These are phyloP conservation scores for Falco naumanni DNA, from an alignment of 2,797 vertebrate species.

Conservation along the genomic window DNA sequence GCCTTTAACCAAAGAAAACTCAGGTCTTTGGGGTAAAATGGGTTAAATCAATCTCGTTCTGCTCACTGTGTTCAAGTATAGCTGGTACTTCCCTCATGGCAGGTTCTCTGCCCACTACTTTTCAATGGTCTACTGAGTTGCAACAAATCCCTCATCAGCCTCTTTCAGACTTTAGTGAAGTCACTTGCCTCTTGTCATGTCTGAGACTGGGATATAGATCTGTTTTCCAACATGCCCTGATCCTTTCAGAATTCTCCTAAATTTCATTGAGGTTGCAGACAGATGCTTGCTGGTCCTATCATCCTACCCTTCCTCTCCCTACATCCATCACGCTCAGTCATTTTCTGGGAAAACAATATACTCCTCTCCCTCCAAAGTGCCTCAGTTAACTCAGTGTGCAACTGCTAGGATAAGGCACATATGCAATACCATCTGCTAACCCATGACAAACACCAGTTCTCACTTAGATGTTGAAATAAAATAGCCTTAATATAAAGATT, in stretches of 20 bases:
- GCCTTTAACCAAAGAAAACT: background rate
- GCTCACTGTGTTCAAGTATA: rapidly evolving
- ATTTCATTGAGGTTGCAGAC: background rate
- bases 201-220: background rate
- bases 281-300: background rate
- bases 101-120: background rate
- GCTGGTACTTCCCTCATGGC: background rate
- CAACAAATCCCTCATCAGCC: background rate
- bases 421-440: background rate
- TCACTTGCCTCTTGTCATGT: background rate
- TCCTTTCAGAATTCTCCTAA: background rate
- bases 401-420: background rate
- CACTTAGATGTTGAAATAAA: background rate
- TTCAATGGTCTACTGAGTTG: background rate
- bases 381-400: background rate
- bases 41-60: background rate
- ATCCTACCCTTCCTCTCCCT: background rate
- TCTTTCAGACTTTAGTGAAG: background rate
- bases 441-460: background rate
- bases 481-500: background rate
- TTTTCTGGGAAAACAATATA: background rate
- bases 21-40: background rate
- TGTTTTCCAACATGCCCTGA: background rate
- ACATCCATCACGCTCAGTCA: background rate
- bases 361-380: background rate